Evolutionary conservation across 2,888 invertebrate genomes (phyloP), one percentile per base, ranked within the genome.

Genomic region (Pheosia gnoma): DNA sequence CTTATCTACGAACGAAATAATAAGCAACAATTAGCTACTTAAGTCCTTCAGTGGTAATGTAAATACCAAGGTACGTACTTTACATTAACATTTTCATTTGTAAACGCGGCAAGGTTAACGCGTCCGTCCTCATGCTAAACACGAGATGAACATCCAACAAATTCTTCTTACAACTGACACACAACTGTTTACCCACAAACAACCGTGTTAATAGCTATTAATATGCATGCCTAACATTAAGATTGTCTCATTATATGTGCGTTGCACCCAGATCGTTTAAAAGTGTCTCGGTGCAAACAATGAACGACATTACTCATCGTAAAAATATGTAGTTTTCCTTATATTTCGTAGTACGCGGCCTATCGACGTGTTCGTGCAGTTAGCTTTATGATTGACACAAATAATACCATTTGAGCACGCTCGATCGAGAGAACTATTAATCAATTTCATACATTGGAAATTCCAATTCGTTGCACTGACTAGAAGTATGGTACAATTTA

Each of bases 261-360:
- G 51, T 45, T 59, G 57, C 55, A 58, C 53, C 4, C 53, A 37
- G 53, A 36, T 8, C 53, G 8, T 53, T 53, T 60, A 54, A 58
- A 72, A 43, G 59, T 47, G 61, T 53, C 58, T 45, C 58, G 47
- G 36, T 52, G 7, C 8, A 36, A 60, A 65, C 61, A 71, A 63
- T 66, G 53, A 62, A 47, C 57, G 55, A 53, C 45, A 66, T 70
- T 70, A 75, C 56, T 64, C 67, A 66, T 61, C 65, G 66, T 66
- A 58, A 11, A 67, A 65, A 54, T 62, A 67, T 74, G 66, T 43
- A 10, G 55, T 66, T 75, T 72, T 75, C 63, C 64, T 65, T 41
- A 25, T 58, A 65, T 68, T 63, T 66, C 62, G 66, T 69, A 59
- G 59, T 60, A 60, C 53, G 59, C 38, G 13, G 38, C 52, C 57